Base-by-base conservation (phyloP, 2,888 invertebrate species). In the Erannis defoliaria region DNA sequence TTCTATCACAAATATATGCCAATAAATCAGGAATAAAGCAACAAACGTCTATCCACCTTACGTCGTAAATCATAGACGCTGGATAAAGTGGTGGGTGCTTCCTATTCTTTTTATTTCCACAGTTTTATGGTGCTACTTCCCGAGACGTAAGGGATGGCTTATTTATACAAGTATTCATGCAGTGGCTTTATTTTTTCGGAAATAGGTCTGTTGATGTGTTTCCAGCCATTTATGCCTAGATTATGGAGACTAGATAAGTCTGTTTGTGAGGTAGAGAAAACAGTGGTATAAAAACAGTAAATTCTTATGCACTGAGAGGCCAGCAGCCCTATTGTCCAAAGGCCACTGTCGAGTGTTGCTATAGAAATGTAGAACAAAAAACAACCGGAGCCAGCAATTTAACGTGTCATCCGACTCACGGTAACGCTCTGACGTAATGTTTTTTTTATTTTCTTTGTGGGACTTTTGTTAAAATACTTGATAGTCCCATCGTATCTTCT, bases 161-260 rank as follows among this genome's bases (percentile, higher is more conserved):
- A 87, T 89, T 90, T 90, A 90, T 89, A 86, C 86, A 86, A 84
- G 81, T 84, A 88, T 89, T 87, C 85, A 85, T 85, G 75, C 79
- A 74, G 72, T 69, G 72, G 77, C 76, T 83, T 82, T 82, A 84
- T 83, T 79, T 73, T 71, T 73, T 73, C 73, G 68, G 60, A 68
- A 67, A 72, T 74, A 75, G 70, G 76, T 55, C 51, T 61, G 54
- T 50, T 57, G 51, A 63, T 50, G 53, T 54, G 48, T 14, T n/a
- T 58, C 56, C 56, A 62, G 51, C 53, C 56, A n/a, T 53, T 62
- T 62, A 40, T 51, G 29, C 31, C 26, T 61, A 55, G 55, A 18
- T 18, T 51, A 31, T 45, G 45, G 43, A 45, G 29, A 35, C 29
- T 45, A 26, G 19, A 29, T 31, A 51, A 10, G 21, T 12, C 1